phyloP scores from a whole-genome alignment of 2,113 vertebrate genomes.

The Indicator indicator region DNA sequence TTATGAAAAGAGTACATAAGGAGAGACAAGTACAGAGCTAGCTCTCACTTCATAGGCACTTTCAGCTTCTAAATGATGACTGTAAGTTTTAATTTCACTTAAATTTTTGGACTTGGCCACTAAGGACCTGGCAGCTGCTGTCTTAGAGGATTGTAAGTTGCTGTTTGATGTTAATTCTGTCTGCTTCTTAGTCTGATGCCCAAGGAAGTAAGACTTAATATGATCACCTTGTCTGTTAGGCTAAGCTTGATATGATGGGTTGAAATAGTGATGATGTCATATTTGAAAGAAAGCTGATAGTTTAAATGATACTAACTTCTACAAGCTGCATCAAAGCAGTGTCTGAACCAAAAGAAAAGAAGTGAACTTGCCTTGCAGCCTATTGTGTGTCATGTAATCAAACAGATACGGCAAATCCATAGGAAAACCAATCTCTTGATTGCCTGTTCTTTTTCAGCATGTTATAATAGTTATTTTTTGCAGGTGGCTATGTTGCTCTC shows the following conservation, averaged over 20 bases:
- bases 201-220: background rate
- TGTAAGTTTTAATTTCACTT: background rate
- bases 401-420: background rate
- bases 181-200: background rate
- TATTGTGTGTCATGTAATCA: background rate
- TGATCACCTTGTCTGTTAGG: background rate
- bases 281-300: background rate
- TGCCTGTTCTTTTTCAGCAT: background rate
- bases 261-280: background rate
- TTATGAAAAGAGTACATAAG: background rate
- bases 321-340: background rate
- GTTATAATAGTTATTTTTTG: background rate
- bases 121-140: background rate
- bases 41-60: background rate
- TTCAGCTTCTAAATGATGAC: background rate
- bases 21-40: background rate
- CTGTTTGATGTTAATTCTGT: background rate
- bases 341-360: background rate
- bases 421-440: background rate
- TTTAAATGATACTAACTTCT: background rate
- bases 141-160: background rate
- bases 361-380: background rate
- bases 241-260: background rate
- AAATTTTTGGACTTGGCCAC: background rate
- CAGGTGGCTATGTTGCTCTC: accelerated